Conservation (phyloP, 1,140 invertebrate species). For the Hermatobates lingyangjiaoensis region DNA sequence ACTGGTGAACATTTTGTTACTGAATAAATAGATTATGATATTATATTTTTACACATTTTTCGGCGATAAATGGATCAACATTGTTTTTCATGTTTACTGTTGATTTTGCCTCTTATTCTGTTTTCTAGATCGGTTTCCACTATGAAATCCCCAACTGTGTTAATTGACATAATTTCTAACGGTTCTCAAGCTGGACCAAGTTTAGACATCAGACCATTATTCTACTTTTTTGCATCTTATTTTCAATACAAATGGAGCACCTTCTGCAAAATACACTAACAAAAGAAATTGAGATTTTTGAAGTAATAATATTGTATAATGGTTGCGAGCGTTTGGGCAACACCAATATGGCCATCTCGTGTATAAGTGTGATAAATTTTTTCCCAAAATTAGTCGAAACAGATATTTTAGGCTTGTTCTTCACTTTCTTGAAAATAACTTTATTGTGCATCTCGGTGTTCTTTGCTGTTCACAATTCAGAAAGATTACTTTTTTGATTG, state of each 20-base stretch:
- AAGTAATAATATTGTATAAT: neutral
- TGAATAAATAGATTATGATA: no score
- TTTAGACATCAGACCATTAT: constrained; percentile 18
- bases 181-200: constrained; percentile 22
- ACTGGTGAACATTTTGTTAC: no score
- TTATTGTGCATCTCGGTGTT: neutral
- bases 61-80: no score
- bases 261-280: constrained; percentile 19
- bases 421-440: neutral
- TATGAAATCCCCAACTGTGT: constrained; percentile 19
- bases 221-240: constrained; percentile 19
- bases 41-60: no score
- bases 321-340: neutral
- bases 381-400: neutral
- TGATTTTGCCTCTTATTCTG: no score
- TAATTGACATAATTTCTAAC: constrained; percentile 21
- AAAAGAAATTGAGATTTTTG: no score
- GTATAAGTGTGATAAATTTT: neutral
- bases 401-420: neutral
- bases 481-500: neutral
- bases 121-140: constrained; percentile 12
- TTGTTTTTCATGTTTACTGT: no score
- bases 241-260: constrained; percentile 21
- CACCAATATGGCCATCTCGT: neutral
- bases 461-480: neutral